These are phyloP conservation scores for Chaetodon auriga DNA, from an alignment of 2,113 vertebrate genomes.

Conservation along the genomic window DNA sequence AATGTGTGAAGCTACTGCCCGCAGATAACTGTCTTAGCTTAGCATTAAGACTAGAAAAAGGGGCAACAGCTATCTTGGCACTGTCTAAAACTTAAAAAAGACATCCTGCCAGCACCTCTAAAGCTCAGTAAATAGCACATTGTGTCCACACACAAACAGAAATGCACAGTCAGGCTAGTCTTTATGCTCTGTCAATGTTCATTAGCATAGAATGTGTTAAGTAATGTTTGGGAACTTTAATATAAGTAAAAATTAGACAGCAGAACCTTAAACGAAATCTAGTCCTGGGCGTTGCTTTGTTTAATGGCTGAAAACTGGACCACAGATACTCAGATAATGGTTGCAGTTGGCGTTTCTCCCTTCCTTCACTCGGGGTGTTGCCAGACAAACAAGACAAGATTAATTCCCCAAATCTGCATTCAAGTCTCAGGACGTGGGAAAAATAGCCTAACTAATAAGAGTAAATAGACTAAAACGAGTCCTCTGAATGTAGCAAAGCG, in stretches of 20 bases:
- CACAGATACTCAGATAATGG: constrained; percentile 3
- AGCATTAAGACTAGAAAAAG: background rate
- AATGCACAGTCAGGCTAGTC: background rate
- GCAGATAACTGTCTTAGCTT: no score
- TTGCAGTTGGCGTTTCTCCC: constrained; percentile 16
- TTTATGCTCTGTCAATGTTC: background rate
- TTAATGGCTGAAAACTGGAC: background rate
- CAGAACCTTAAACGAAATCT: background rate
- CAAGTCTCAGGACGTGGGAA: constrained; percentile 32
- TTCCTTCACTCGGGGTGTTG: constrained; percentile 21
- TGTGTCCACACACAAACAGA: background rate
- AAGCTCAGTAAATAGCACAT: background rate
- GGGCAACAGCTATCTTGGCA: background rate
- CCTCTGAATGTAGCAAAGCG: constrained; percentile 44
- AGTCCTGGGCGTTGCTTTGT: background rate
- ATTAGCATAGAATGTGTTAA: background rate
- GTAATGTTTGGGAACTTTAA: background rate
- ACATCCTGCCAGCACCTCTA: background rate
- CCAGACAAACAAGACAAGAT: constrained; percentile 65
- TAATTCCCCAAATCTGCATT: constrained; percentile 58
- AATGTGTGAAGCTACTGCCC: no score
- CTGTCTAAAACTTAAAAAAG: background rate
- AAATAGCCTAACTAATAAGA: constrained; percentile 38
- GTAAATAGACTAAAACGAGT: constrained; percentile 58
- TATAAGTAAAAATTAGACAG: background rate